Evolutionary conservation across 2,888 invertebrate genomes (phyloP).

Genomic region (Barypeithes pellucidus): DNA sequence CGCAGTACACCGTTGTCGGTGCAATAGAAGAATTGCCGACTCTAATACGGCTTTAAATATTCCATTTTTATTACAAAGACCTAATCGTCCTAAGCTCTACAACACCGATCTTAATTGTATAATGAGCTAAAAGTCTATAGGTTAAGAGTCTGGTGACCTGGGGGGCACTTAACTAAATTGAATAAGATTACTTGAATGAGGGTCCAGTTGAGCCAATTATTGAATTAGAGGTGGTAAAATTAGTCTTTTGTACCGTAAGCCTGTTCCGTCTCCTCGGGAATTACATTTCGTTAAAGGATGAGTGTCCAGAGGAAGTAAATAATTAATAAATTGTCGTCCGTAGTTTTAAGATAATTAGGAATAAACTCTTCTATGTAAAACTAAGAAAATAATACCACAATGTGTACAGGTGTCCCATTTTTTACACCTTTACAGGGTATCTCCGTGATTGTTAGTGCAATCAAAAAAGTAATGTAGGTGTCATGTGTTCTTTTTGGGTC

Average conservation of each 20-base stretch:
- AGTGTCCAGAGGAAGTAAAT: neutral
- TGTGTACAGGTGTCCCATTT: too few species aligned
- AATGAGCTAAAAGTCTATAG: conserved; percentile 28
- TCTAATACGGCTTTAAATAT: too few species aligned
- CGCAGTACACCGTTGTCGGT: too few species aligned
- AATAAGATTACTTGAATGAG: conserved; percentile 33
- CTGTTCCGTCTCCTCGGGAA: neutral
- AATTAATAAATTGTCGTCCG: neutral
- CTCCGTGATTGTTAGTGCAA: too few species aligned
- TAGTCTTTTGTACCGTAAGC: conserved; percentile 12
- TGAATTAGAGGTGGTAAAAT: conserved; percentile 20
- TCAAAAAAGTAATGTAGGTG: too few species aligned
- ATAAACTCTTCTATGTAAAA: too few species aligned
- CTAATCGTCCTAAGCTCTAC: neutral
- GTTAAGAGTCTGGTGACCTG: conserved; percentile 36
- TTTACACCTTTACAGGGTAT: too few species aligned
- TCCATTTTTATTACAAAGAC: neutral
- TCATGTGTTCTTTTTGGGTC: too few species aligned
- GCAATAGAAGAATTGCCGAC: too few species aligned
- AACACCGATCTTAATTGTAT: conserved; percentile 7
- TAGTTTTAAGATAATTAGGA: too few species aligned
- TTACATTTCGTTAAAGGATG: neutral
- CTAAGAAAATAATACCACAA: too few species aligned
- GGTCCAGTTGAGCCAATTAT: conserved; percentile 24
- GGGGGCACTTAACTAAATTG: conserved; percentile 23